Conservation (phyloP, 2,113 vertebrate genomes). For the Talpa occidentalis region DNA sequence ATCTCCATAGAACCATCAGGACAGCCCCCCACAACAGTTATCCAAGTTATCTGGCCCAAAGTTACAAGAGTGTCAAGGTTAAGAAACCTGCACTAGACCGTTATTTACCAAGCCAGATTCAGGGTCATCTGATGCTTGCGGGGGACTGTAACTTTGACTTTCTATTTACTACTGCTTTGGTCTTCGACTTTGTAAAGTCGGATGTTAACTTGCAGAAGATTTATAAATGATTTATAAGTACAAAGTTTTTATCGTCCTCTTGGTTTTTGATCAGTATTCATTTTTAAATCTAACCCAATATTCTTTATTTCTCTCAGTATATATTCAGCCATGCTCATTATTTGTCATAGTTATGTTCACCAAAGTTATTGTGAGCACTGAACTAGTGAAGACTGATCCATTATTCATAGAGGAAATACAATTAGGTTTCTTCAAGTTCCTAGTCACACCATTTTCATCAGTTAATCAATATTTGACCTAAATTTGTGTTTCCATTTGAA, state of each 20-base stretch:
- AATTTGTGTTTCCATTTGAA: slow-evolving; percentile 3
- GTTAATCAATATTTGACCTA: neutral
- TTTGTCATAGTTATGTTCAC: neutral
- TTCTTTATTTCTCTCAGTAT: neutral
- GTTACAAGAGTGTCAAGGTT: neutral
- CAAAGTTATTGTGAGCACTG: neutral
- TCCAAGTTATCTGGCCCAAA: neutral
- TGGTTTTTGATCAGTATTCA: neutral
- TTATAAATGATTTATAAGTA: neutral
- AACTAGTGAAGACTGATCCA: neutral
- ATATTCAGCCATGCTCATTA: neutral
- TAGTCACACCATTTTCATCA: neutral
- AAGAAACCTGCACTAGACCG: neutral
- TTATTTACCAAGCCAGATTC: neutral
- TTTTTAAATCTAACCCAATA: neutral
- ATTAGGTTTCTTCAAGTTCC: neutral
- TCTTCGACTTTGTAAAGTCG: neutral
- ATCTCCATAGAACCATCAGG: too few species aligned
- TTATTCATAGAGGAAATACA: neutral
- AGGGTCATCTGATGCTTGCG: neutral
- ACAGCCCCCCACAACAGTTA: neutral
- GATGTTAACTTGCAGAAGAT: neutral
- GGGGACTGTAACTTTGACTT: neutral
- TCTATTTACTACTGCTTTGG: neutral
- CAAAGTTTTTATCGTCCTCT: neutral